Conservation (phyloP, 2,113 vertebrate species). For the Plecotus auritus region DNA sequence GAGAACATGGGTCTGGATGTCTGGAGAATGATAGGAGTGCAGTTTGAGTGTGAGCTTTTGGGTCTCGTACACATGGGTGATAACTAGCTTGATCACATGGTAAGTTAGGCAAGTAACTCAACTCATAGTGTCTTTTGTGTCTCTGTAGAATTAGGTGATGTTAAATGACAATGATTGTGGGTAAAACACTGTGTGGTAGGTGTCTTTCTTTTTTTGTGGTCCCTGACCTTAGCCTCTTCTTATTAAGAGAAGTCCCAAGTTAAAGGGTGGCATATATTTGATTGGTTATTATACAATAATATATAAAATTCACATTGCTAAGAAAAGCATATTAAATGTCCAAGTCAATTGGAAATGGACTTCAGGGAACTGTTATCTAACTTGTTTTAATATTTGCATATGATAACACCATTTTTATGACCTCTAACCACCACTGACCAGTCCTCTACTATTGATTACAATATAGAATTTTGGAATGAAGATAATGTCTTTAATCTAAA, state of each 20-base stretch:
- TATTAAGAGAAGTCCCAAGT: not conserved
- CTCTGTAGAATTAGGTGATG: not conserved
- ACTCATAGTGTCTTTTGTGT: not conserved
- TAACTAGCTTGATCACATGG: not conserved
- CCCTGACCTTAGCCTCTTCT: not conserved
- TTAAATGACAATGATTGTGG: not conserved
- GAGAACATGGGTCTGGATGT: not conserved
- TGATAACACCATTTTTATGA: not conserved
- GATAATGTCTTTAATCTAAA: not conserved
- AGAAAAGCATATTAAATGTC: not conserved
- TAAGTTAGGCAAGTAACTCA: not conserved
- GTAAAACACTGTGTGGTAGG: not conserved
- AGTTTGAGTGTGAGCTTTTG: not conserved
- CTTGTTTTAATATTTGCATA: conserved; percentile 4
- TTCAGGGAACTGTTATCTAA: not conserved
- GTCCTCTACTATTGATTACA: rapidly evolving
- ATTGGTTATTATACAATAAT: not conserved
- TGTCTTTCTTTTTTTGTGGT: not conserved
- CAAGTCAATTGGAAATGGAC: not conserved
- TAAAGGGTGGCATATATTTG: not conserved
- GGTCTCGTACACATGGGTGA: not conserved
- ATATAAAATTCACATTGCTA: not conserved
- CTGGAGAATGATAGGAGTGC: not conserved
- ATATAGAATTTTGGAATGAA: not conserved
- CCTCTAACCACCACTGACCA: not conserved